phyloP scores from a whole-genome alignment of 2,888 invertebrate genomes.

The Leptogaster cylindrica region DNA sequence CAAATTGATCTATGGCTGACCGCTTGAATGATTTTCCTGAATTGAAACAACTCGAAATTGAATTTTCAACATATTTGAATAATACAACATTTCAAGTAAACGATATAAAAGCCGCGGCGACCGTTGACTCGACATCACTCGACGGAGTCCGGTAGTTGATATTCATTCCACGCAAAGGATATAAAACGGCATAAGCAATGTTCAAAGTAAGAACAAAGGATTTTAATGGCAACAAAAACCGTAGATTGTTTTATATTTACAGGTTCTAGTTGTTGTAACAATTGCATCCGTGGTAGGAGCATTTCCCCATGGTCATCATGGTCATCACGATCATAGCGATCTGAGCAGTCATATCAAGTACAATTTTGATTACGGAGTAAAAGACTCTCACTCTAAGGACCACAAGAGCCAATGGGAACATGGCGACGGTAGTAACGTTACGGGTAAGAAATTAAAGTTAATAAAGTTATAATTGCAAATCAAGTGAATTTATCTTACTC shows the following conservation, averaged over 20 bases:
- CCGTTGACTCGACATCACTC: neutral
- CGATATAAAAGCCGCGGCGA: conserved; percentile 9
- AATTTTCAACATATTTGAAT: too few species aligned
- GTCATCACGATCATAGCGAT: conserved; percentile 53
- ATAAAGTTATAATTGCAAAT: neutral
- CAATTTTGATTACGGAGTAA: conserved; percentile 63
- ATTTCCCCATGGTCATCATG: conserved; percentile 23
- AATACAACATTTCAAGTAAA: neutral
- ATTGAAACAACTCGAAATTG: too few species aligned
- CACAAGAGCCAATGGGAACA: conserved; percentile 64
- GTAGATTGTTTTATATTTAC: neutral
- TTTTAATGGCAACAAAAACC: neutral
- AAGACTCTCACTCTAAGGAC: conserved; percentile 63
- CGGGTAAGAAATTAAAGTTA: conserved; percentile 52
- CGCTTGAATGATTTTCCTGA: too few species aligned
- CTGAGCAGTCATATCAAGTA: conserved; percentile 62
- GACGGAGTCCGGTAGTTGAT: conserved; percentile 8
- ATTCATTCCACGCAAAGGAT: neutral
- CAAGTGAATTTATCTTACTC: neutral
- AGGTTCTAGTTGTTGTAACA: neutral
- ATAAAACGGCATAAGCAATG: neutral
- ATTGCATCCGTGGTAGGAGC: neutral
- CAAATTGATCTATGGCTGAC: too few species aligned
- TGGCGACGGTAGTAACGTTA: conserved; percentile 64
- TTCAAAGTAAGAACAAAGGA: neutral